Evolutionary conservation across 2,113 vertebrate genomes (phyloP).

Genomic region (Sinocyclocheilus grahami): DNA sequence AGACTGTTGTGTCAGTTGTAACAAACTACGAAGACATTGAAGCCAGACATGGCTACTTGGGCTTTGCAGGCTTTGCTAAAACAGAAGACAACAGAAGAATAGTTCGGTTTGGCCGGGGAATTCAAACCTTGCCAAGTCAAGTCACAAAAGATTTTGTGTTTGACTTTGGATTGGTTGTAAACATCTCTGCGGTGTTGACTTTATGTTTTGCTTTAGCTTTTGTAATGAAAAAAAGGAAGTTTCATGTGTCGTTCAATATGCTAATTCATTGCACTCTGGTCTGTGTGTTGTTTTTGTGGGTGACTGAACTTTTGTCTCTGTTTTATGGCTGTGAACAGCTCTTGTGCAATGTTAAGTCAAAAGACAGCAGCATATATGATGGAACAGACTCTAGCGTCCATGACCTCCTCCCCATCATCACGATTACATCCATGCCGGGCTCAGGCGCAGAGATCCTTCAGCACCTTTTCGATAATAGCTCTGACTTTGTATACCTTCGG

Average conservation of each 20-base stretch:
- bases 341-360: constrained; percentile 78
- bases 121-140: constrained; percentile 66
- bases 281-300: constrained; percentile 80
- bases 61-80: constrained; percentile 87
- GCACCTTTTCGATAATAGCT: constrained; percentile 84
- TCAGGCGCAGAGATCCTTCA: constrained; percentile 87
- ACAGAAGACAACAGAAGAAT: constrained; percentile 72
- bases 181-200: constrained; percentile 74
- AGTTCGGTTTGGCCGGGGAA: constrained; percentile 80
- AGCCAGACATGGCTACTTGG: constrained; percentile 84
- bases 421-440: constrained; percentile 82
- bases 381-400: constrained; percentile 54
- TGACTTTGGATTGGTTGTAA: constrained; percentile 80
- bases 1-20: constrained; percentile 83
- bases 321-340: constrained; percentile 81
- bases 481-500: constrained; percentile 83
- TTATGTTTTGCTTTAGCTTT: constrained; percentile 77
- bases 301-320: constrained; percentile 80
- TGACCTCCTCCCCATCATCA: constrained; percentile 71
- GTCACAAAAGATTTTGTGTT: constrained; percentile 61
- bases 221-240: constrained; percentile 78
- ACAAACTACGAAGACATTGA: constrained; percentile 90
- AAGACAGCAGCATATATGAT: constrained; percentile 18
- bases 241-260: constrained; percentile 81
- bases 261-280: constrained; percentile 81